A percentile compares a stretch with the other conserved stretches of the same genome.
These are phyloP conservation scores for Cololabis saira DNA, from an alignment of 2,113 vertebrate genomes.

Conservation along the genomic window DNA sequence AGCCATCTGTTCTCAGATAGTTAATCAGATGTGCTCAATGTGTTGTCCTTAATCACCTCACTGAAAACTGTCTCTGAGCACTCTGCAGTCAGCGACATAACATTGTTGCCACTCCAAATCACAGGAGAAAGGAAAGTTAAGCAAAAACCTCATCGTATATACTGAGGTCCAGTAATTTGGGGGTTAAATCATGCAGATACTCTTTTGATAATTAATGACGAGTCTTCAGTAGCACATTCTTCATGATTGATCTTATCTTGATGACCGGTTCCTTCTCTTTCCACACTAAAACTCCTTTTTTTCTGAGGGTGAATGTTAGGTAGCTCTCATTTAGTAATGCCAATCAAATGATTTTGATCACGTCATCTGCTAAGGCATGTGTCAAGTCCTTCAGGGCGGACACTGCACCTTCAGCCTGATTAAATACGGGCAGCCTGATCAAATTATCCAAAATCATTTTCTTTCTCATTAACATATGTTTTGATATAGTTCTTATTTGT, in stretches of 20 bases:
- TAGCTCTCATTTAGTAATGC: slow-evolving; percentile 48
- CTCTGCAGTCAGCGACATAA: slow-evolving; percentile 11
- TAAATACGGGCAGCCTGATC: no score
- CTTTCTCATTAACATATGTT: no score
- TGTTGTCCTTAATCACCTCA: slow-evolving; percentile 63
- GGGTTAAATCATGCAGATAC: no score
- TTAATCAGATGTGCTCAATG: slow-evolving; percentile 64
- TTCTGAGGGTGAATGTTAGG: slow-evolving; percentile 7
- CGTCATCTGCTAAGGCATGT: slow-evolving; percentile 12
- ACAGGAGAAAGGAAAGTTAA: not conserved
- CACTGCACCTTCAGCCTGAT: no score
- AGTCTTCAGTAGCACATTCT: not conserved
- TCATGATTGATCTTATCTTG: slow-evolving; percentile 11
- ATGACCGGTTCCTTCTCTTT: slow-evolving; percentile 5
- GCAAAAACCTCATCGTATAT: not conserved
- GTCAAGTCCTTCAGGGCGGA: no score
- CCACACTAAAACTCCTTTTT: not conserved
- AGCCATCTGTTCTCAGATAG: slow-evolving; percentile 73
- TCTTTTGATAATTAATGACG: no score
- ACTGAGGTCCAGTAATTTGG: no score
- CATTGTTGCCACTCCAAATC: not conserved
- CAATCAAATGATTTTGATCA: slow-evolving; percentile 39
- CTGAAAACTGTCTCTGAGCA: slow-evolving; percentile 29
- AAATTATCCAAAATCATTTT: no score
- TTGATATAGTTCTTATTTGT: no score